Evolutionary conservation across 2,113 vertebrate genomes (phyloP), one percentile per base, ranked within the genome.

Genomic region (Silurus glanis): DNA sequence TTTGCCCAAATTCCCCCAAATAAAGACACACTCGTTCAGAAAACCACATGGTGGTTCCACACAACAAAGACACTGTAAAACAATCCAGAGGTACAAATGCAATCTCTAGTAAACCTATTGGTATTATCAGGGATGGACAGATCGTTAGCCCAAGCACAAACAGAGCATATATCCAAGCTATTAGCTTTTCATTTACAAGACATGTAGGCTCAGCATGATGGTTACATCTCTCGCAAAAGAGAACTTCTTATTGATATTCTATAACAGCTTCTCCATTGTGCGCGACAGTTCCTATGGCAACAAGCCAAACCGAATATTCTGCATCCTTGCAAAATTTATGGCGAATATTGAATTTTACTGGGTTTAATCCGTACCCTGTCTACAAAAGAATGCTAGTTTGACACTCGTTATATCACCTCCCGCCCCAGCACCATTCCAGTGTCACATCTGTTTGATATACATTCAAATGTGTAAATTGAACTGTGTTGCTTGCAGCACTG

Each of bases 1-100:
- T 37, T 37, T 37, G 37, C 37, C 37, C 37, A 37, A 37, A 37
- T 37, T 37, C 37, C 37, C 37, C 37, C 37, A 37, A 37, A 37
- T 37, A 37, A 37, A 37, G 37, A 37, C 37, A 37, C 37, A 37
- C 37, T 37, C 2, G 37, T 37, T 37, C 37, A 37, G 37, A 96
- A 92, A 25, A 95, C 96, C 12, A 95, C 66, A 99, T 99, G 98
- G 97, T 99, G 83, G 97, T 97, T 0, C 96, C 98, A 9, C 97
- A 99, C 94, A 99, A 98, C 0, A 96, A 97, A 89, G 95, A 97
- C 90, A 96, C 96, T 0, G 94, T 98, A 71, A 94, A 93, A 87
- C 97, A 0, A 55, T 98, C 23, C 88, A 1, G 83, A 97, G 97
- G 97, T 97, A 91, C 7, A 49, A 84, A 19, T 49, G 16, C 53